Base-by-base conservation (phyloP, 1,140 invertebrate genomes). In the Drosophila cardini region DNA sequence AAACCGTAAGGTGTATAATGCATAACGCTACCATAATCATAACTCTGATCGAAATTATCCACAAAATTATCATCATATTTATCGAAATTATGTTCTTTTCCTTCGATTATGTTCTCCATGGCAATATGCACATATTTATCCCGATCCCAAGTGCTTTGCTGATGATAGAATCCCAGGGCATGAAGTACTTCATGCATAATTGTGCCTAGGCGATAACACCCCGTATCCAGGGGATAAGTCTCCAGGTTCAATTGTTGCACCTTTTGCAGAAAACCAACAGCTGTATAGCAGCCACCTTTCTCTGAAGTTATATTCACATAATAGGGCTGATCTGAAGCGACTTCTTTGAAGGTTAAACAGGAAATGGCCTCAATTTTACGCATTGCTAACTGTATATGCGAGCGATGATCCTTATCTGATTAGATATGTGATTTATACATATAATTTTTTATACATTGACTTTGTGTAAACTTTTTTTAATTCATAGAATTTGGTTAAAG, bases 1-100 rank as follows among this genome's bases (percentile, higher is more conserved):
- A 97, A 97, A 0, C 96, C 96, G 55, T 93, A 94, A 0, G 94
- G 90, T 56, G 93, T 93, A 75, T 96, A 96, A 79, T 96, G 95
- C 95, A 96, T 94, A 8, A 96, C 92, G 71, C 94, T 95, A 2
- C 90, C 90, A 71, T 95, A 96, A 90, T 96, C 95, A 74, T 96
- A 96, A 9, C 72, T 68, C 57, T 93, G 81, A 4, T 92, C 92
- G 61, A 92, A 94, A 64, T 94, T 92, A 6, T 58, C 69, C 0
- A 90, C 78, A 0, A 90, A 92, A 1, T 93, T 91, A 1, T 84
- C 92, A 0, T 83, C 67, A 16, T 80, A 91, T 72, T 94, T 95
- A 2, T 93, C 92, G 67, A 95, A 95, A 69, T 95, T 94, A 36
- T 93, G 89, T 76, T 93, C 92, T 18, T 85, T 93, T 0, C 92